Conservation (phyloP, 2,113 vertebrate species). For the Polypterus senegalus region DNA sequence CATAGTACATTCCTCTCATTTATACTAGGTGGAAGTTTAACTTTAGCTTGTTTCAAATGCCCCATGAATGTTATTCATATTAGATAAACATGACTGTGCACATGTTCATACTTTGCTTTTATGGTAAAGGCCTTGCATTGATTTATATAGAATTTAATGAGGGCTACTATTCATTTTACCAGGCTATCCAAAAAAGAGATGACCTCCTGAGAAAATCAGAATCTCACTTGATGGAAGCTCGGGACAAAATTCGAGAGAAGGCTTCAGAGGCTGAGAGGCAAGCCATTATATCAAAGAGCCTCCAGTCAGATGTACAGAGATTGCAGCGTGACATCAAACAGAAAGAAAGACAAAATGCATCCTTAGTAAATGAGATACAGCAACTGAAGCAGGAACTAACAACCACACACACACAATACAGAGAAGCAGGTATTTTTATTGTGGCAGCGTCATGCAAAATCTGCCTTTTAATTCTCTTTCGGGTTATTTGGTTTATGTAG, state of each 20-base stretch:
- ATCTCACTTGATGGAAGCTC: slow-evolving; percentile 34
- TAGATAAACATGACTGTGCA: too few relatives aligned
- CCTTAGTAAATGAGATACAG: slow-evolving; percentile 28
- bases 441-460: background rate
- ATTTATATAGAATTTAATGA: too few relatives aligned
- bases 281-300: slow-evolving; percentile 13
- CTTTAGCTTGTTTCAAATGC: too few relatives aligned
- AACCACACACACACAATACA: slow-evolving; percentile 27
- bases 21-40: too few relatives aligned
- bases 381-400: slow-evolving; percentile 29
- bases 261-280: slow-evolving; percentile 33
- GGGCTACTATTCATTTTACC: background rate
- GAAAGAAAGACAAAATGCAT: slow-evolving; percentile 21
- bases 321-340: slow-evolving; percentile 27
- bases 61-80: too few relatives aligned
- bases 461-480: slow-evolving; percentile 26
- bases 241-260: slow-evolving; percentile 27
- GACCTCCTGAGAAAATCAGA: slow-evolving; percentile 34
- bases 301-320: slow-evolving; percentile 28
- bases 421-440: slow-evolving; percentile 29
- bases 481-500: too few relatives aligned
- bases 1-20: too few relatives aligned
- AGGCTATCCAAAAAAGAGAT: slow-evolving; percentile 42
- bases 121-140: too few relatives aligned
- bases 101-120: too few relatives aligned